Evolutionary conservation across 35 echinoderm and acorn worm species (phyloP).

Genomic region (Heliocidaris erythrogramma): DNA sequence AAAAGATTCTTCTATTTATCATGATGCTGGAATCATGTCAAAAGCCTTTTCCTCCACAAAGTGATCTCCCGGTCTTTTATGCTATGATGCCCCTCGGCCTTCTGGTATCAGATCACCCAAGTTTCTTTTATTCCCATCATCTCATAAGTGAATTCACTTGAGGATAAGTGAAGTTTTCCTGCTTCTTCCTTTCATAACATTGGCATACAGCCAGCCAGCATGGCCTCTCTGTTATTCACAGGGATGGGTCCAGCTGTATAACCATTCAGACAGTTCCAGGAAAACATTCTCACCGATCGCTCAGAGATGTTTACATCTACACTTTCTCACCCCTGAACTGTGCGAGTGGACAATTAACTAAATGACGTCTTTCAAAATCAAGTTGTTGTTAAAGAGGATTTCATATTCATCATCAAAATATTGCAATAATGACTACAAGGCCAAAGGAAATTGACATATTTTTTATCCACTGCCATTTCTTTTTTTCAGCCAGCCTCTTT

Average conservation of each 20-base stretch:
- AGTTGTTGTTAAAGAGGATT: too few species aligned
- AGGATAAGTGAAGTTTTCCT: neutral
- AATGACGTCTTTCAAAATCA: neutral
- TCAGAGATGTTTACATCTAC: neutral
- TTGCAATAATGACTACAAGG: too few species aligned
- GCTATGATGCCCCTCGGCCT: neutral
- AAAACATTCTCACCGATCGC: neutral
- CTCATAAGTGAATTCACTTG: neutral
- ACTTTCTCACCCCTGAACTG: neutral
- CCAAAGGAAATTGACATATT: too few species aligned
- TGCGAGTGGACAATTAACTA: neutral
- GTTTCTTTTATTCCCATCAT: neutral
- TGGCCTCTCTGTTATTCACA: neutral
- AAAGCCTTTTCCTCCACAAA: too few species aligned
- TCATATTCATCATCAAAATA: too few species aligned
- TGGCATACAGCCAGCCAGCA: neutral
- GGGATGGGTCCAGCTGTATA: neutral
- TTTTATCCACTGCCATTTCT: too few species aligned
- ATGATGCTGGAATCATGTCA: neutral
- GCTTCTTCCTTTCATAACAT: slow-evolving; percentile 9
- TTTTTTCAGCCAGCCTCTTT: too few species aligned
- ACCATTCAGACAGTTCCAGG: neutral
- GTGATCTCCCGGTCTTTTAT: neutral
- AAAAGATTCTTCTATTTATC: neutral
- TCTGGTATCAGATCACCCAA: neutral